A percentile compares a stretch with the other conserved stretches of the same genome.
Conservation (phyloP, 2,113 vertebrate genomes). For the Neogobius melanostomus region DNA sequence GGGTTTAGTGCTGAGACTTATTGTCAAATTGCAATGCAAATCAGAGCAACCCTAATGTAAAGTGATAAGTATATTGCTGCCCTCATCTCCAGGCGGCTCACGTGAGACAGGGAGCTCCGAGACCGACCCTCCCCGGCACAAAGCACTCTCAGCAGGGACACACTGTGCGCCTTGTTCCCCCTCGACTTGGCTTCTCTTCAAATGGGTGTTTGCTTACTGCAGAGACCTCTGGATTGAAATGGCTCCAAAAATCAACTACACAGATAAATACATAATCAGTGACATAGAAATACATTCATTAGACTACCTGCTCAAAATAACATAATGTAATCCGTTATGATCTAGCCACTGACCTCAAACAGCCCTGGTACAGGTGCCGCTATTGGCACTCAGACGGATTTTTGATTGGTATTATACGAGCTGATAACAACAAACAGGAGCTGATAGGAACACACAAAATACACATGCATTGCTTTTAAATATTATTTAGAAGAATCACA, state of each 20-base stretch:
- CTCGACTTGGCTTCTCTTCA: slow-evolving; percentile 55
- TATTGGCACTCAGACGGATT: too few relatives aligned
- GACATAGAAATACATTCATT: background rate
- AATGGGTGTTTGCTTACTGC: slow-evolving; percentile 72
- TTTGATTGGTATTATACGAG: too few relatives aligned
- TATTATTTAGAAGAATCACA: too few relatives aligned
- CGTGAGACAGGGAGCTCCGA: slow-evolving; percentile 53
- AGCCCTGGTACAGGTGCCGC: too few relatives aligned
- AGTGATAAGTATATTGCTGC: background rate
- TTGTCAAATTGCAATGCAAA: too few relatives aligned
- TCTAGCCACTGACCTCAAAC: too few relatives aligned
- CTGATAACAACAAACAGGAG: too few relatives aligned
- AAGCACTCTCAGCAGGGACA: slow-evolving; percentile 62
- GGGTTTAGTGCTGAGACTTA: too few relatives aligned
- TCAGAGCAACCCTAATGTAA: too few relatives aligned
- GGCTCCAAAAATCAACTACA: slow-evolving; percentile 14
- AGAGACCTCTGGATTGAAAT: slow-evolving; percentile 43
- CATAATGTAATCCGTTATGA: too few relatives aligned
- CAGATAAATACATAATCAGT: background rate
- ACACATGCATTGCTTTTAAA: background rate
- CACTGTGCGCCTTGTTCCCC: slow-evolving; percentile 68
- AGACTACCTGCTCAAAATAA: background rate
- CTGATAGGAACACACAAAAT: background rate
- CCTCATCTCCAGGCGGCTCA: slow-evolving; percentile 70
- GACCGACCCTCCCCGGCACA: slow-evolving; percentile 63